These are phyloP conservation scores for Loxodonta africana DNA, from an alignment of 2,113 vertebrate species.

Conservation along the genomic window DNA sequence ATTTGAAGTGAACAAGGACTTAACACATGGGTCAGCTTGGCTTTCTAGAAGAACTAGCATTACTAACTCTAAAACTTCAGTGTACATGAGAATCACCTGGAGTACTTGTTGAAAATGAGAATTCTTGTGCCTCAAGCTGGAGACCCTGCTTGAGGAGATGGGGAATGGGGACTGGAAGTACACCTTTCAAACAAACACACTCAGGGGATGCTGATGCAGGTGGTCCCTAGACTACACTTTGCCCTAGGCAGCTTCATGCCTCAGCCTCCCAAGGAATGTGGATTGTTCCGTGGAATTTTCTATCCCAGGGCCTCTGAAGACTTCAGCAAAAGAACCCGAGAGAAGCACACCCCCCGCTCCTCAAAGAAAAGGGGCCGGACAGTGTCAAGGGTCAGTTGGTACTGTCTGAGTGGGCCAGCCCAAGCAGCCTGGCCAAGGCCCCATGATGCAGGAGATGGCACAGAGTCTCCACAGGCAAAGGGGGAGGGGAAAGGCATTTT, in stretches of 20 bases:
- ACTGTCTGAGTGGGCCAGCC: neutral
- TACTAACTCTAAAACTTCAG: neutral
- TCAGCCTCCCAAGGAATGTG: neutral
- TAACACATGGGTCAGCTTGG: neutral
- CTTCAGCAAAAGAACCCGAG: neutral
- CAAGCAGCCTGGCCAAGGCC: neutral
- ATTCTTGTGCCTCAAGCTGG: neutral
- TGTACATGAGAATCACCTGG: neutral
- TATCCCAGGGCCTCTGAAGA: neutral
- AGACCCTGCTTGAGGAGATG: neutral
- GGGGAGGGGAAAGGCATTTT: neutral
- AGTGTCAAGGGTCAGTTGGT: neutral
- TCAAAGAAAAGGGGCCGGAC: neutral
- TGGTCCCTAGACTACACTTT: neutral
- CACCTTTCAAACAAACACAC: neutral
- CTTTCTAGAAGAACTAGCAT: constrained; percentile 2
- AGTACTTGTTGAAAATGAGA: neutral
- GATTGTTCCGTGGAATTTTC: neutral
- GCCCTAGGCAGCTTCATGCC: neutral
- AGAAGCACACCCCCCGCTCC: neutral
- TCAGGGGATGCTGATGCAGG: neutral
- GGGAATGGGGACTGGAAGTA: accelerated
- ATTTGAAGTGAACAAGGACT: constrained; percentile 21
- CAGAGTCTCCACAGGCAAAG: neutral
- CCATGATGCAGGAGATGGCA: neutral